phyloP scores from a whole-genome alignment of 1,140 invertebrate species.

The Trichonephila inaurata region DNA sequence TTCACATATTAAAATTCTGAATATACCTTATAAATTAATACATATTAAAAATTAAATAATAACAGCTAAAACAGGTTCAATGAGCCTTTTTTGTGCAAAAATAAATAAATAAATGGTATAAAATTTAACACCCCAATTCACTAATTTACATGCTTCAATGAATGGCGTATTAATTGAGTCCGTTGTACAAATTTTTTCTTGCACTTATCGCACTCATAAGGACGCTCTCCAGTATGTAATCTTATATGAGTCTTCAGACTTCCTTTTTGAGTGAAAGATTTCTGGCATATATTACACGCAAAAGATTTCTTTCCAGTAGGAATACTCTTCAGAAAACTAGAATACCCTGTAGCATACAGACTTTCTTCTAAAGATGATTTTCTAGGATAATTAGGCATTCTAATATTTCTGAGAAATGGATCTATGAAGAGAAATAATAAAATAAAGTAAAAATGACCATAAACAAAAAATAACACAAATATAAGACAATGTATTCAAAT shows the following conservation, averaged over 20 bases:
- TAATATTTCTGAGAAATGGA: no score
- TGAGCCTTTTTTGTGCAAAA: no score
- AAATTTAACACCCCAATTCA: background rate
- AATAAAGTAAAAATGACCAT: no score
- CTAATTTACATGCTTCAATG: background rate
- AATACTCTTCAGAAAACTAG: slow-evolving; percentile 77
- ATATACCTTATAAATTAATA: no score
- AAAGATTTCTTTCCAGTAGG: slow-evolving; percentile 78
- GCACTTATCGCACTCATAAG: slow-evolving; percentile 41
- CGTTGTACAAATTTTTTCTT: background rate
- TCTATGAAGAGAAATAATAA: no score
- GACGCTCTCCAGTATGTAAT: slow-evolving; percentile 45
- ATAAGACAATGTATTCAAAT: no score
- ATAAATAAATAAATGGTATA: no score
- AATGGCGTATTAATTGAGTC: background rate
- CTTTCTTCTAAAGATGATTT: background rate
- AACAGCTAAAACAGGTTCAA: no score
- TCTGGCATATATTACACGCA: slow-evolving; percentile 78
- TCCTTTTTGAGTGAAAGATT: slow-evolving; percentile 73
- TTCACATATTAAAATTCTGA: no score
- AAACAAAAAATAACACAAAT: no score
- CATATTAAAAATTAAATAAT: no score
- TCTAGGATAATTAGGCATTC: no score
- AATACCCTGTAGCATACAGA: background rate
- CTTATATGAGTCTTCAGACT: slow-evolving; percentile 60